Conservation (phyloP, 2,797 vertebrate species). For the Lacerta agilis region DNA sequence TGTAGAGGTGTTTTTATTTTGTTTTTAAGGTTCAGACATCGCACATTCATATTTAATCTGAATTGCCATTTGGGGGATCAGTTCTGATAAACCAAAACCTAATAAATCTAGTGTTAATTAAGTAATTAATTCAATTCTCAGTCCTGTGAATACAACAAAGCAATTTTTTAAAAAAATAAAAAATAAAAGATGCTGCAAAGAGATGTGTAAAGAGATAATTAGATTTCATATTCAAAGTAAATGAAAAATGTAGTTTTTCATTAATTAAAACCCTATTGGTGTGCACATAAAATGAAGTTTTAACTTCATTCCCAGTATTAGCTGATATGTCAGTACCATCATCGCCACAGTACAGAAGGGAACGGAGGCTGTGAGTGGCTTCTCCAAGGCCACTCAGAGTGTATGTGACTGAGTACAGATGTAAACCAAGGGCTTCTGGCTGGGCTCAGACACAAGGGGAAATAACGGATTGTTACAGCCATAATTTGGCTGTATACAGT, state of each 20-base stretch:
- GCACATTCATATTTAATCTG: neutral
- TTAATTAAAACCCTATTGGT: neutral
- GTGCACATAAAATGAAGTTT: accelerated
- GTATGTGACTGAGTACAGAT: neutral
- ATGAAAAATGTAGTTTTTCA: neutral
- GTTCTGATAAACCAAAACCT: neutral
- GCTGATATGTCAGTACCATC: neutral
- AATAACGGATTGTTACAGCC: neutral
- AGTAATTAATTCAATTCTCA: conserved; percentile 1
- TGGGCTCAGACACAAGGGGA: neutral
- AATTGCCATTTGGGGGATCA: neutral
- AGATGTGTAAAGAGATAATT: neutral
- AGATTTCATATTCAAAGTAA: neutral
- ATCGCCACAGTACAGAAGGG: neutral
- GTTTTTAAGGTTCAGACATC: conserved; percentile 17
- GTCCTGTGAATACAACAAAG: neutral
- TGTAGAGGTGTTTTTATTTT: neutral
- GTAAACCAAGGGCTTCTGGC: neutral
- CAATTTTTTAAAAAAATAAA: neutral
- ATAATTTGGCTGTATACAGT: neutral
- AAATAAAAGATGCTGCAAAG: neutral
- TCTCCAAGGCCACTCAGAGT: neutral
- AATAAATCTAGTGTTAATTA: neutral
- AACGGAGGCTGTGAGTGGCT: neutral
- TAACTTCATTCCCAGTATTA: neutral